phyloP scores from a whole-genome alignment of 2,113 vertebrate genomes.

The Caracal caracal region DNA sequence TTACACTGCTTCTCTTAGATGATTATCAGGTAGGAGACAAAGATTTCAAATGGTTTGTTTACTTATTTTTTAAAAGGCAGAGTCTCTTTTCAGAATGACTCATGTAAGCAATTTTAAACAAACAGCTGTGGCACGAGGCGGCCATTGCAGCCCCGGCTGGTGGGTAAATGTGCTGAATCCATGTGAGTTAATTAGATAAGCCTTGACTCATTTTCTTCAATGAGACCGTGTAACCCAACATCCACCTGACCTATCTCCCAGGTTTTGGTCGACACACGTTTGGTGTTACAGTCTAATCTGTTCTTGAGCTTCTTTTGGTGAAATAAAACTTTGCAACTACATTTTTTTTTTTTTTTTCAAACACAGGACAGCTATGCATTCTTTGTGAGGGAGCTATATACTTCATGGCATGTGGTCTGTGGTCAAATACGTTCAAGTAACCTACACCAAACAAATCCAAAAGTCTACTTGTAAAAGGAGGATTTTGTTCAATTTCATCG shows the following conservation, averaged over 20 bases:
- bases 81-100: slow-evolving; percentile 62
- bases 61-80: slow-evolving; percentile 39
- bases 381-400: not conserved
- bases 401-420: not conserved
- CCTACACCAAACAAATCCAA: not conserved
- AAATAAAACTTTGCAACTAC: not conserved
- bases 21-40: slow-evolving; percentile 64
- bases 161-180: slow-evolving; percentile 48
- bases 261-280: not conserved
- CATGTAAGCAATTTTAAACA: slow-evolving; percentile 58
- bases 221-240: slow-evolving; percentile 38
- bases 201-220: slow-evolving; percentile 80
- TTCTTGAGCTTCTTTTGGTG: not conserved
- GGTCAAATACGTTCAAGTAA: not conserved
- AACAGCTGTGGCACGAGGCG: slow-evolving; percentile 46
- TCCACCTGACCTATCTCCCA: slow-evolving; percentile 56
- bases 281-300: not conserved
- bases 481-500: slow-evolving; percentile 42
- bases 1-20: slow-evolving; percentile 58
- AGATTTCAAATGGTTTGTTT: slow-evolving; percentile 70
- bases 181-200: slow-evolving; percentile 77
- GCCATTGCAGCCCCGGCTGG: slow-evolving; percentile 23
- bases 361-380: too few species aligned
- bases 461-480: not conserved
- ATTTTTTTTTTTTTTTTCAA: not conserved